Evolutionary conservation across 2,113 vertebrate genomes (phyloP), one percentile per base, ranked within the genome.

Genomic region (Eulemur rufifrons): DNA sequence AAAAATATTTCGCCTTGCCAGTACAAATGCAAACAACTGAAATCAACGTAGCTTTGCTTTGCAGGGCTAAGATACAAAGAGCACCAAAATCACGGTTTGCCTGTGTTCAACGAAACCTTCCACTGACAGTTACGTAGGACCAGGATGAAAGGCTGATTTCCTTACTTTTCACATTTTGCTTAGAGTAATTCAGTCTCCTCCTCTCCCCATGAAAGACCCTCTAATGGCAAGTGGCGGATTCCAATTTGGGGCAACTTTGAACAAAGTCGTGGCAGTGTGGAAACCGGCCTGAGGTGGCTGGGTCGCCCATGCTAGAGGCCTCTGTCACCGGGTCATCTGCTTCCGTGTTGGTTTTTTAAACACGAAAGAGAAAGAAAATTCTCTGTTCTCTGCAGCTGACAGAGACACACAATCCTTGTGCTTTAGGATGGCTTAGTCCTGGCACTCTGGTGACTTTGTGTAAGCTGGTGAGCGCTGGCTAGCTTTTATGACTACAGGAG

Each of bases 1-100:
- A 99, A 99, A 99, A 99, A 99, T 99, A 99, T 99, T 98, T 99
- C 96, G 98, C 98, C 99, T 99, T 98, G 98, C 99, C 98, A 95
- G 98, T 99, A 99, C 99, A 99, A 99, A 99, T 98, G 99, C 99
- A 98, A 99, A 99, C 99, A 98, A 99, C 98, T 98, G 97, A 98
- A 98, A 98, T 98, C 98, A 98, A 98, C 34, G 97, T 97, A 95
- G 98, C 98, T 98, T 98, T 98, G 98, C 98, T 99, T 98, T 98
- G 98, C 98, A 98, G 98, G 98, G 99, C 98, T 97, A 98, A 98
- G 98, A 98, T 98, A 98, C 98, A 98, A 98, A 98, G 98, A 99
- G 99, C 99, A 99, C 99, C 99, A 98, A 98, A 98, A 98, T 98
- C 98, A 98, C 98, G 96, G 98, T 98, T 98, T 98, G 98, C 98